Percentiles rank a stretch among this genome's conserved stretches.
Evolutionary conservation across 2,888 invertebrate genomes (phyloP).

Genomic region (Dicyrtoma fusca): DNA sequence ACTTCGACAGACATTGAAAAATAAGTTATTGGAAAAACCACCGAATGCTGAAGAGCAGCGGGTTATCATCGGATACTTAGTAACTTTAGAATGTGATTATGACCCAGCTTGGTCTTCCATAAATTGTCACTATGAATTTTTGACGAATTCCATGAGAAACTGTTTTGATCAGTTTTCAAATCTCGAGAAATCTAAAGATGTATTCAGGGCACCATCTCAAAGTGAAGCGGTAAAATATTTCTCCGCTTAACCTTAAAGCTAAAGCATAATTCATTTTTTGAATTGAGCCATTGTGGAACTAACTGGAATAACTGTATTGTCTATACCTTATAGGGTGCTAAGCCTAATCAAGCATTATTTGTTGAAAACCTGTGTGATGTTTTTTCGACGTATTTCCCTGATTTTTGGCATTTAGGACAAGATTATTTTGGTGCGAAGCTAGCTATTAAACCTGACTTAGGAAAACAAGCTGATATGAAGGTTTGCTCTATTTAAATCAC

Average conservation of each 20-base stretch:
- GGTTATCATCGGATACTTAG: conserved; percentile 64
- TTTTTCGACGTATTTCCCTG: conserved; percentile 77
- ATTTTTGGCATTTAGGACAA: conserved; percentile 94
- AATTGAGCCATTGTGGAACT: too few species aligned
- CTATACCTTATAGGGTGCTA: conserved; percentile 55
- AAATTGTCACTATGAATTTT: conserved; percentile 77
- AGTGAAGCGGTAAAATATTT: conserved; percentile 46
- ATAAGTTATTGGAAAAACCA: conserved; percentile 85
- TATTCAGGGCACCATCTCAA: conserved; percentile 49
- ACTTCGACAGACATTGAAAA: conserved; percentile 77
- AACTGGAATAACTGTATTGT: too few species aligned
- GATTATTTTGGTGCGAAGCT: conserved; percentile 90
- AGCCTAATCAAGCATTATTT: conserved; percentile 74
- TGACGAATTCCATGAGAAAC: conserved; percentile 68
- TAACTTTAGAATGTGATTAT: conserved; percentile 74
- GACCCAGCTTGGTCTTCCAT: conserved; percentile 98
- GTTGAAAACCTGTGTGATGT: conserved; percentile 78
- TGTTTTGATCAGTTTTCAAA: conserved; percentile 53
- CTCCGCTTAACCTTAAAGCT: too few species aligned
- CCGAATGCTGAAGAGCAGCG: conserved; percentile 54
- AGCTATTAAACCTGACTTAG: conserved; percentile 71
- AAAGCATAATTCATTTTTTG: too few species aligned
- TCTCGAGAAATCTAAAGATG: conserved; percentile 43
- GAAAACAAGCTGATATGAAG: conserved; percentile 78
- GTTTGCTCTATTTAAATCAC: conserved; percentile 60